Evolutionary conservation across 2,113 vertebrate species (phyloP).

Genomic region (Atherinomorus stipes): DNA sequence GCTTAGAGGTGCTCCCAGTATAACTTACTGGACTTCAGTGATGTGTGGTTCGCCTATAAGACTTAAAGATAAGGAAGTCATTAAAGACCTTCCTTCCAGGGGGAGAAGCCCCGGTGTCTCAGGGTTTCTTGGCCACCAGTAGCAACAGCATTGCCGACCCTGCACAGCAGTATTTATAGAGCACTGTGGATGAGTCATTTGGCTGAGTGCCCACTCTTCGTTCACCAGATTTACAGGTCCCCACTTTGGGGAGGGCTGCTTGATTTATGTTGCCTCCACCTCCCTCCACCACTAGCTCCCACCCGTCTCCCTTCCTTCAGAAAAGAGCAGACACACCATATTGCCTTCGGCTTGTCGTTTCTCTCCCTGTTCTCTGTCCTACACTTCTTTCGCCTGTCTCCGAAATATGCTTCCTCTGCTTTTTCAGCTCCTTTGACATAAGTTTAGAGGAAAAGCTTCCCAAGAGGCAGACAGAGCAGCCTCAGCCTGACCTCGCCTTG

Average conservation of each 20-base stretch:
- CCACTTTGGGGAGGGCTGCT: constrained; percentile 59
- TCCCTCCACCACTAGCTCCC: constrained; percentile 40
- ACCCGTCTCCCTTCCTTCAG: constrained; percentile 64
- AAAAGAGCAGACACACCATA: constrained; percentile 61
- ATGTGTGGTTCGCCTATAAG: constrained; percentile 34
- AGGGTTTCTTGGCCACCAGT: constrained; percentile 57
- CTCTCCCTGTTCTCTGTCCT: constrained; percentile 26
- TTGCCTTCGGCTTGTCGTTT: constrained; percentile 50
- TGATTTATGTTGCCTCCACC: constrained; percentile 78
- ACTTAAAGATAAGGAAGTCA: constrained; percentile 53
- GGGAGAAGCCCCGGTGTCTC: constrained; percentile 56
- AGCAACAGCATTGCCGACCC: constrained; percentile 65
- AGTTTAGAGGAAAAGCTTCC: constrained; percentile 20
- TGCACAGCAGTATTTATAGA: constrained; percentile 82
- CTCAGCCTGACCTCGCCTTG: constrained; percentile 55
- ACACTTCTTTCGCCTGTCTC: constrained; percentile 2
- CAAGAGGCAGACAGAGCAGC: constrained; percentile 48
- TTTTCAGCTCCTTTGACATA: constrained; percentile 45
- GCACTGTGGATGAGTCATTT: constrained; percentile 70
- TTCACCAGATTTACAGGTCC: constrained; percentile 80
- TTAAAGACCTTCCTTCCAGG: constrained; percentile 47
- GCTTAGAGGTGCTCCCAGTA: constrained; percentile 4
- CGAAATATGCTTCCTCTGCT: constrained; percentile 43
- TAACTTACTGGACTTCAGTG: constrained; percentile 11
- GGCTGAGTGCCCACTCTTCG: constrained; percentile 73